Evolutionary conservation across 2,797 vertebrate genomes (phyloP).

Genomic region (Darevskia nairensis): DNA sequence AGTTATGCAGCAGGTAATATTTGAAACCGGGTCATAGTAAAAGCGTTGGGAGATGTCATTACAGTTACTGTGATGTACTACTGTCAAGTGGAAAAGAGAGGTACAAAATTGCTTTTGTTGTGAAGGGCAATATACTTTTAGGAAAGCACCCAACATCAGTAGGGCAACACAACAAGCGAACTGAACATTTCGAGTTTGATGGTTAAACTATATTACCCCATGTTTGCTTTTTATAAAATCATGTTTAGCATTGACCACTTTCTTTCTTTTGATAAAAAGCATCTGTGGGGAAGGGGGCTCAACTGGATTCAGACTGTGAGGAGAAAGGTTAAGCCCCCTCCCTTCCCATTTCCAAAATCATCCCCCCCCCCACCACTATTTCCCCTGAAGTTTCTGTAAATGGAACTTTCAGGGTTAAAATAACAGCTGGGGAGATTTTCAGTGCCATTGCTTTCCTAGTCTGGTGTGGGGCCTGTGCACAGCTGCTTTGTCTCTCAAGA

Average conservation of each 20-base stretch:
- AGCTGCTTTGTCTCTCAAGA: neutral
- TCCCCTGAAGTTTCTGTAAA: neutral
- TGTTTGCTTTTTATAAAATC: neutral
- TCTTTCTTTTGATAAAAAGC: neutral
- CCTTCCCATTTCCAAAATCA: neutral
- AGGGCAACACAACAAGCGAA: neutral
- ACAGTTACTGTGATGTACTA: neutral
- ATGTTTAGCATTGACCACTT: neutral
- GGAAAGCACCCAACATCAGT: neutral
- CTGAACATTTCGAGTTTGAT: neutral
- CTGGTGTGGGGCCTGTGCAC: neutral
- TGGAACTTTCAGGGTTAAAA: neutral
- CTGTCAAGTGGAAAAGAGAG: constrained; percentile 39
- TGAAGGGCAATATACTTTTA: neutral
- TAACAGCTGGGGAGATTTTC: neutral
- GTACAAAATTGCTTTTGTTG: constrained; percentile 33
- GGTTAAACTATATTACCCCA: neutral
- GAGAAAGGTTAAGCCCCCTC: neutral
- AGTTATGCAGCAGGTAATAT: too few species aligned
- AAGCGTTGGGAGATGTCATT: constrained; percentile 50
- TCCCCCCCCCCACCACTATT: neutral
- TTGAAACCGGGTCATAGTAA: too few species aligned
- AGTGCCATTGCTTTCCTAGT: neutral
- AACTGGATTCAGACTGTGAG: neutral
- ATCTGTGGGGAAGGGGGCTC: too few species aligned